Base-by-base conservation (phyloP, 2,797 vertebrate genomes). In the Melanitta fusca region DNA sequence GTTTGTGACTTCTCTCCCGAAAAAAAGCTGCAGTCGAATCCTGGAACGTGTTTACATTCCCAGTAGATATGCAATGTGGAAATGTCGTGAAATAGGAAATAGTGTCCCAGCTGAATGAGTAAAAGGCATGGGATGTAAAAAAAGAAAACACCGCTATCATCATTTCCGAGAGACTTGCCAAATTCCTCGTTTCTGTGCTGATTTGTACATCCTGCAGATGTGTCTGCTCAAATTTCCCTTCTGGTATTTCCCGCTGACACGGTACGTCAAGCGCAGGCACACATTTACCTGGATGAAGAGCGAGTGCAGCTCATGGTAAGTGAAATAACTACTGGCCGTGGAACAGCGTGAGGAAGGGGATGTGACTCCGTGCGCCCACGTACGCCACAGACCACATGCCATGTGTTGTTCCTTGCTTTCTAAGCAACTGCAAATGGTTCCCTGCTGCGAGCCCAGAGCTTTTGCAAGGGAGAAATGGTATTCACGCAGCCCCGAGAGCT, bases 101-200 rank as follows among this genome's bases (percentile, higher is more conserved):
- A 65, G 56, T 80, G 85, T 94, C 95, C 91, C 8, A 5, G 95
- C 87, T 91, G 88, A 97, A 93, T 53, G 80, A 95, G 89, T 88
- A 95, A 94, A 93, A 96, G 90, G 77, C 87, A 87, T 21, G 91
- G 89, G 94, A 93, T 89, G 85, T 62, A 68, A 73, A 75, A 73
- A 92, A 94, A 70, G 80, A 28, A 41, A 28, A 43, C 30, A 32
- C 58, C 12, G 4, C 71, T 82, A 39, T 91, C 92, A 83, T 95
- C 89, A 91, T 97, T 98, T 98, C 98, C 97, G 80, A 96, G 13
- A 16, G 24, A 54, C 93, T 74, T 97, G 97, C 97, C 98, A 97
- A 92, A 97, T 80, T 74, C 53, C 94, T 93, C 53, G 2, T 82
- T 95, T 96, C 96, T 96, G 51, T 36, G 14, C 78, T 74, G 93